Evolutionary conservation across 2,888 invertebrate species (phyloP), one percentile per base, ranked within the genome.

Genomic region (Calliopum simillimum): DNA sequence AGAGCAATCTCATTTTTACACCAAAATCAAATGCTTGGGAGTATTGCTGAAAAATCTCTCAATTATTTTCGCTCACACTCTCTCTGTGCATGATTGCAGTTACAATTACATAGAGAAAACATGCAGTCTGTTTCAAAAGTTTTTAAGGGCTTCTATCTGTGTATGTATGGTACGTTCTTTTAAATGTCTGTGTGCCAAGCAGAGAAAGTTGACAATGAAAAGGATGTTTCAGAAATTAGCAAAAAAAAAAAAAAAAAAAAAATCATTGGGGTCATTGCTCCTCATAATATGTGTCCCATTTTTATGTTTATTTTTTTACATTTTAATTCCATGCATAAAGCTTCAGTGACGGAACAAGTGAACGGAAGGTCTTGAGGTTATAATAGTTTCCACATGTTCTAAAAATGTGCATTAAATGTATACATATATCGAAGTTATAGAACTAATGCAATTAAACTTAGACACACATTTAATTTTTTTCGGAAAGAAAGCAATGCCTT

Each of bases 181-280:
- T 16, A 58, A 25, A 25, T 58, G 61, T 3, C 6, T 16, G 59
- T 43, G 41, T 43, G n/a, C 13, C 4, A 19, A 4, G 1, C 2
- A 23, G 21, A 14, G 44, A 23, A 19, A 23, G 44, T 46, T 61
- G 61, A 44, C 61, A 61, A 23, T 61, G 61, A 46, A 61, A 61
- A 46, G 61, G 61, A 46, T 61, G 23, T 61, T 61, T 33, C n/a
- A n/a, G n/a, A n/a, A n/a, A n/a, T n/a, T 8, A 33, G 61, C 21
- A 44, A 61, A 61, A 21, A 21, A 13, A 23, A 33, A 33, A 6
- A 6, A 21, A 46, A 13, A 23, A 33, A 33, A 6, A 6, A 21
- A 46, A 13, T 13, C 61, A 61, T 61, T 46, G 13, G 21, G 61
- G 61, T 61, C 61, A 61, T 11, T 46, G 61, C 61, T 44, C 61